phyloP scores from a whole-genome alignment of 2,888 invertebrate genomes.

The Buathra laborator region DNA sequence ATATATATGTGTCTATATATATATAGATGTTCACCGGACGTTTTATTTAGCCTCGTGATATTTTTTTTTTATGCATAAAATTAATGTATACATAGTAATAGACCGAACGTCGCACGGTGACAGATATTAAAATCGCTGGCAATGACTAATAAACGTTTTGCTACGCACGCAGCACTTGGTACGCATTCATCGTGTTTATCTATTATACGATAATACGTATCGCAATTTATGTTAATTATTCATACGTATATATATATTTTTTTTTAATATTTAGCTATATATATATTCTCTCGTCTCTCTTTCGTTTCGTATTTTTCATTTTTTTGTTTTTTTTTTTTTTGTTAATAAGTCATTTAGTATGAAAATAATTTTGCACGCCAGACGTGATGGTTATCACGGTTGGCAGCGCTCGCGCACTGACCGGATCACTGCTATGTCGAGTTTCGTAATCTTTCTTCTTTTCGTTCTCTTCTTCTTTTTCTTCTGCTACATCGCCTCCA shows the following conservation, averaged over 20 bases:
- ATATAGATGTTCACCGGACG: conserved; percentile 6
- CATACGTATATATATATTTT: conserved; percentile 49
- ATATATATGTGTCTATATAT: no score
- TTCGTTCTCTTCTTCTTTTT: not conserved
- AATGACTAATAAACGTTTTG: conserved; percentile 12
- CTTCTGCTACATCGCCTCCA: conserved; percentile 4
- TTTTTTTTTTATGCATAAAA: not conserved
- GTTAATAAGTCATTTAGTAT: conserved; percentile 79
- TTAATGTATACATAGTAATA: not conserved
- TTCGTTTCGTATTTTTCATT: conserved; percentile 39
- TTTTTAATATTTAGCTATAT: conserved; percentile 58
- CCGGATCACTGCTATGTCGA: conserved; percentile 45
- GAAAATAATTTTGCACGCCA: conserved; percentile 82
- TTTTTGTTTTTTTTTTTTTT: conserved; percentile 10
- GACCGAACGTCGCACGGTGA: not conserved
- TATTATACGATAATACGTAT: conserved; percentile 31
- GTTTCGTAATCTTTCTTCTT: conserved; percentile 53
- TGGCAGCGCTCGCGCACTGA: conserved; percentile 50
- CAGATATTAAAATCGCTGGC: not conserved
- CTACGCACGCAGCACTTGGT: conserved; percentile 3
- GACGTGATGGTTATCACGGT: conserved; percentile 59
- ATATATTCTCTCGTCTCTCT: conserved; percentile 64
- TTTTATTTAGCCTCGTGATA: conserved; percentile 12
- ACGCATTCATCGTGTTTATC: conserved; percentile 27
- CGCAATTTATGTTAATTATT: conserved; percentile 2